Conservation (phyloP, 1,140 invertebrate genomes). For the Cardiocondyla obscurior region DNA sequence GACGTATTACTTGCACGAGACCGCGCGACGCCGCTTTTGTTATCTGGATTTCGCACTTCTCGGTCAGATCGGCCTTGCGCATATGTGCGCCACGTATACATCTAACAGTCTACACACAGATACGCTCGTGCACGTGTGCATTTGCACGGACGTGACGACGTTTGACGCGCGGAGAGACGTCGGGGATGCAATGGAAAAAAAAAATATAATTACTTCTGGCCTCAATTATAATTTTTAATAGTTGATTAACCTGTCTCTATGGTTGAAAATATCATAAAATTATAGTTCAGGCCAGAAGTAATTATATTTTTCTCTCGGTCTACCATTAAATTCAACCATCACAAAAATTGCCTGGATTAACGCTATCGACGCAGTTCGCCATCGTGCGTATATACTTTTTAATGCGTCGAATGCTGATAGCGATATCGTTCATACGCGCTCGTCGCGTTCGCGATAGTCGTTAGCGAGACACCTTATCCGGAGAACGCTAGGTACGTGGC, state of each 20-base stretch:
- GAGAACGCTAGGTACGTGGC: neutral
- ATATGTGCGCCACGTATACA: neutral
- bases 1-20: conserved; percentile 50
- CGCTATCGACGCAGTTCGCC: conserved; percentile 15
- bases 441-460: neutral
- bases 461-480: neutral
- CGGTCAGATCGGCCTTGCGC: neutral
- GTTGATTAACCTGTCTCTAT: too few species aligned
- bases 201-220: too few species aligned
- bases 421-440: neutral
- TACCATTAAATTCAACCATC: neutral
- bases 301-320: too few species aligned
- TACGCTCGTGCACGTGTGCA: neutral
- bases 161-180: neutral
- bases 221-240: too few species aligned
- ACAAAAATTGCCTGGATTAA: conserved; percentile 27
- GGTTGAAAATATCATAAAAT: too few species aligned
- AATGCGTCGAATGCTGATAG: neutral
- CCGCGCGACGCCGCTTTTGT: conserved; percentile 55
- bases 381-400: conserved; percentile 3
- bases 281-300: too few species aligned
- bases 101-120: neutral
- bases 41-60: conserved; percentile 51
- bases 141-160: neutral
- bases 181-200: too few species aligned